phyloP scores from a whole-genome alignment of 2,797 vertebrate genomes.

The Spinus olivaceus region DNA sequence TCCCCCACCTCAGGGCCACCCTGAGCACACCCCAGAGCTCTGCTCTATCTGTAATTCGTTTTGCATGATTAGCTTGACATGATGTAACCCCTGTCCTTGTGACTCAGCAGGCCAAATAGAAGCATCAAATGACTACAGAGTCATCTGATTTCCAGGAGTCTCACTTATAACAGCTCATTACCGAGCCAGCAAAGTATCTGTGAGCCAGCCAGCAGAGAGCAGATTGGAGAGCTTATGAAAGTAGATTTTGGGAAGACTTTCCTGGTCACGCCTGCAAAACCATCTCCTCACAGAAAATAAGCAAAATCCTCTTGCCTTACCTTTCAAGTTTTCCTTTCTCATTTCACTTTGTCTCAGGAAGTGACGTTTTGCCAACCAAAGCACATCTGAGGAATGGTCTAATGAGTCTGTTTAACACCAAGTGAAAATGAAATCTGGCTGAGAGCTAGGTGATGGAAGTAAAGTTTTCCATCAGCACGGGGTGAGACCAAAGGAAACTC shows the following conservation, averaged over 20 bases:
- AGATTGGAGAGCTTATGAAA: neutral
- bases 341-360: neutral
- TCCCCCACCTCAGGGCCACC: neutral
- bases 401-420: neutral
- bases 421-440: neutral
- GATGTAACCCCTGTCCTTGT: slow-evolving; percentile 52
- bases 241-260: neutral
- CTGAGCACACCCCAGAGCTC: neutral
- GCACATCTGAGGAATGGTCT: neutral
- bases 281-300: neutral
- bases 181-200: neutral
- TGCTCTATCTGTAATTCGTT: neutral
- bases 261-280: neutral
- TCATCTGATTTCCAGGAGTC: slow-evolving; percentile 70
- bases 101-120: slow-evolving; percentile 51
- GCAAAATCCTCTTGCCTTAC: neutral
- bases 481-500: neutral
- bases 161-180: slow-evolving; percentile 47
- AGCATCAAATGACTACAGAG: slow-evolving; percentile 63
- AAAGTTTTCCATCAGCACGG: neutral
- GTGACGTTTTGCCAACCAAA: neutral
- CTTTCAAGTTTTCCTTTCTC: neutral
- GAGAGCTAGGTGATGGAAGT: neutral
- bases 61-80: slow-evolving; percentile 36
- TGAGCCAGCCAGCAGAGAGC: neutral